Conservation (phyloP, 2,888 invertebrate species). For the Drosophila multiciliata region DNA sequence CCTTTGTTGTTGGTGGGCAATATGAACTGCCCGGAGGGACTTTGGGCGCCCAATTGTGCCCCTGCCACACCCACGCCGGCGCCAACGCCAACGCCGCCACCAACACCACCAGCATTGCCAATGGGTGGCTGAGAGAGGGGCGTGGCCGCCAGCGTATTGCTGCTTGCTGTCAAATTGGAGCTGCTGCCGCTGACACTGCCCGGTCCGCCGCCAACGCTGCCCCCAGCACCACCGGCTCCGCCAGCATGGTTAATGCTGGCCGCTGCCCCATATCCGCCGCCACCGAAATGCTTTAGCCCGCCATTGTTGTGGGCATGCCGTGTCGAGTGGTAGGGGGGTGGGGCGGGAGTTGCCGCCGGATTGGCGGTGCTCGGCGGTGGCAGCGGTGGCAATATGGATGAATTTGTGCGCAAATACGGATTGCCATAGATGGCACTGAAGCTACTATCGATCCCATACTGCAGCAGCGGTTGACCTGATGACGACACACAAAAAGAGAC, state of each 20-base stretch:
- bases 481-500: background rate
- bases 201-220: constrained; percentile 85
- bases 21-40: constrained; percentile 85
- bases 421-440: constrained; percentile 96
- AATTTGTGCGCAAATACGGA: constrained; percentile 92
- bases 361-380: constrained; percentile 89
- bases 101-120: constrained; percentile 6
- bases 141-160: constrained; percentile 83
- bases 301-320: constrained; percentile 80
- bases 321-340: constrained; percentile 89
- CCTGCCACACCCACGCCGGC: constrained; percentile 66
- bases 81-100: constrained; percentile 34
- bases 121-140: constrained; percentile 87
- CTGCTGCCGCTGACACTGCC: constrained; percentile 87
- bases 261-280: constrained; percentile 34
- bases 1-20: constrained; percentile 85
- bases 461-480: constrained; percentile 84
- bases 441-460: constrained; percentile 86
- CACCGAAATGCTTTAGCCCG: constrained; percentile 71
- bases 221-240: background rate
- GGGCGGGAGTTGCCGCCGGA: constrained; percentile 92
- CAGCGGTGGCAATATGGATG: constrained; percentile 85
- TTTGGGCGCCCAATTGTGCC: constrained; percentile 88
- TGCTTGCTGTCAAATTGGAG: constrained; percentile 84
- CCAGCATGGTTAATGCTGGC: constrained; percentile 25